Evolutionary conservation across 2,113 vertebrate genomes (phyloP).

Genomic region (Upupa epops): DNA sequence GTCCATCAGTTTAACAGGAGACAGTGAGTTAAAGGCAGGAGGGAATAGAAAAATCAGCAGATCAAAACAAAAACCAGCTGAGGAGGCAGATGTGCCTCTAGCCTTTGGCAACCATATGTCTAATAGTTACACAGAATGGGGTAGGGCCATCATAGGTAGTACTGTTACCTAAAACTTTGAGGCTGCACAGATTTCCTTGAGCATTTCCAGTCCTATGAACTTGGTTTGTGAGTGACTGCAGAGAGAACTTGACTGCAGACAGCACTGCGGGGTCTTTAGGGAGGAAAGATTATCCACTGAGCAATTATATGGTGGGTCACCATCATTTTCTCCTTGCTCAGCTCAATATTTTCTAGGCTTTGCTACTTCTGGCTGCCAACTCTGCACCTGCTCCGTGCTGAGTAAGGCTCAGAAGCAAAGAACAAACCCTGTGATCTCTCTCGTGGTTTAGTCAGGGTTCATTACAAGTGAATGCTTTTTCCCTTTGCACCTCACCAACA

Average conservation of each 20-base stretch:
- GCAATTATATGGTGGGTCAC: not conserved
- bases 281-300: slow-evolving; percentile 21
- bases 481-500: not conserved
- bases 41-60: not conserved
- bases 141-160: not conserved
- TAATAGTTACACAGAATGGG: not conserved
- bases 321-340: not conserved
- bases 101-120: not conserved
- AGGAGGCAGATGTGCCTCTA: not conserved
- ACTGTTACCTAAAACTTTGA: not conserved
- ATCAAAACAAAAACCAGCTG: not conserved
- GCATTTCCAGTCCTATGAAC: not conserved
- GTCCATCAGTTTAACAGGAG: slow-evolving; percentile 5
- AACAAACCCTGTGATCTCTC: not conserved
- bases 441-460: not conserved
- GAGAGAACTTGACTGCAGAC: not conserved
- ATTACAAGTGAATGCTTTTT: not conserved
- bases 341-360: not conserved
- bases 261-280: not conserved
- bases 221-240: not conserved
- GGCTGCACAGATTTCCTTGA: not conserved
- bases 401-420: not conserved
- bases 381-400: not conserved
- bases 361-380: slow-evolving; percentile 15
- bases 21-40: not conserved